A percentile compares a stretch with the other conserved stretches of the same genome.
Evolutionary conservation across 2,113 vertebrate genomes (phyloP).

Genomic region (Thermophis baileyi): DNA sequence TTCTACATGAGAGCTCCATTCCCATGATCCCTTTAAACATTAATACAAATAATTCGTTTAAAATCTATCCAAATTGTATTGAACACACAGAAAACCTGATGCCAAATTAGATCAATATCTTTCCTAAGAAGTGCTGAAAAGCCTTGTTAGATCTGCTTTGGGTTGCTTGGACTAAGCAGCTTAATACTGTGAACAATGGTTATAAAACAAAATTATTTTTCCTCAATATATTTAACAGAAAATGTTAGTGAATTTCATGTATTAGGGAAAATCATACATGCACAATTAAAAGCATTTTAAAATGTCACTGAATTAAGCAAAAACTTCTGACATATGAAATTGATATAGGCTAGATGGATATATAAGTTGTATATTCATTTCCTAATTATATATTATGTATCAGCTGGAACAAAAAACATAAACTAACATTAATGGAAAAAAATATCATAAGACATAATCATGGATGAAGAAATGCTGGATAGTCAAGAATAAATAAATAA

Average conservation of each 20-base stretch:
- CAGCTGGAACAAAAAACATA: background rate
- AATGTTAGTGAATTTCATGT: background rate
- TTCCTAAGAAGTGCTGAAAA: background rate
- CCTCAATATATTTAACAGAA: background rate
- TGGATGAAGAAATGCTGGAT: background rate
- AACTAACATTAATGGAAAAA: background rate
- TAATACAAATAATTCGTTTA: background rate
- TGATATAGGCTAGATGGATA: background rate
- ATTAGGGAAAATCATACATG: background rate
- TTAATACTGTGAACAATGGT: background rate
- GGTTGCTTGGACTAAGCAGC: background rate
- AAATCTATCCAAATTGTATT: background rate
- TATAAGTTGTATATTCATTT: background rate
- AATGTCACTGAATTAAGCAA: background rate
- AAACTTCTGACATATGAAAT: background rate
- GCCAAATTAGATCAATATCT: no score
- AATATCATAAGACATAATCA: background rate
- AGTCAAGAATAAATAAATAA: no score
- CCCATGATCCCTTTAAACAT: background rate
- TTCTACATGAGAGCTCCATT: background rate
- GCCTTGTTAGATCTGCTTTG: background rate
- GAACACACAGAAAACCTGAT: background rate
- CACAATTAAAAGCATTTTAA: background rate
- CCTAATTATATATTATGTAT: background rate
- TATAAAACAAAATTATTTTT: background rate